Evolutionary conservation across 2,113 vertebrate species (phyloP).

Genomic region (Synodontis membranacea): DNA sequence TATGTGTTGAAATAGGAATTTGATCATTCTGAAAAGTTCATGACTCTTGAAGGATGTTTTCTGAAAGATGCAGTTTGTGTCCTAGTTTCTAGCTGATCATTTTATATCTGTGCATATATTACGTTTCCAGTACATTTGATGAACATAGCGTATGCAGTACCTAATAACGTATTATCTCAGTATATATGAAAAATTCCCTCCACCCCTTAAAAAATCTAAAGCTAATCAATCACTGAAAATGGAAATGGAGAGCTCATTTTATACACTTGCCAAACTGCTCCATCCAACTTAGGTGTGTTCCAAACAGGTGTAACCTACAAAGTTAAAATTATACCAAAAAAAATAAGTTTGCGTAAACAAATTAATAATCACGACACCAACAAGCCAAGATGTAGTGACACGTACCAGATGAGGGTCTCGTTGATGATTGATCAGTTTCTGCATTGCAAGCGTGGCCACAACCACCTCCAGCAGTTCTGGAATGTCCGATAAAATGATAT

Average conservation of each 20-base stretch:
- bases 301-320: conserved; percentile 39
- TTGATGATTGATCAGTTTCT: conserved; percentile 64
- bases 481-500: conserved; percentile 99
- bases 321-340: conserved; percentile 62
- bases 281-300: conserved; percentile 54
- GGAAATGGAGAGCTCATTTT: conserved; percentile 63
- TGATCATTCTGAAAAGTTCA: background rate
- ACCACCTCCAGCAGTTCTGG: conserved; percentile 86
- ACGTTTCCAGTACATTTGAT: background rate
- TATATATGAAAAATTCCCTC: background rate
- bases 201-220: background rate
- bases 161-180: background rate
- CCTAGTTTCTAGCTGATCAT: background rate
- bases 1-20: background rate
- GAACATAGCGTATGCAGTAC: background rate
- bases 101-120: no score
- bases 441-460: conserved; percentile 86
- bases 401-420: conserved; percentile 42
- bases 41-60: background rate
- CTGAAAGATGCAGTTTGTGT: background rate
- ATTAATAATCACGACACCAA: conserved; percentile 31
- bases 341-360: conserved; percentile 10
- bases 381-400: conserved; percentile 2
- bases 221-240: background rate
- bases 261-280: conserved; percentile 71